Conservation (phyloP, 1,140 invertebrate genomes). For the Riptortus pedestris region DNA sequence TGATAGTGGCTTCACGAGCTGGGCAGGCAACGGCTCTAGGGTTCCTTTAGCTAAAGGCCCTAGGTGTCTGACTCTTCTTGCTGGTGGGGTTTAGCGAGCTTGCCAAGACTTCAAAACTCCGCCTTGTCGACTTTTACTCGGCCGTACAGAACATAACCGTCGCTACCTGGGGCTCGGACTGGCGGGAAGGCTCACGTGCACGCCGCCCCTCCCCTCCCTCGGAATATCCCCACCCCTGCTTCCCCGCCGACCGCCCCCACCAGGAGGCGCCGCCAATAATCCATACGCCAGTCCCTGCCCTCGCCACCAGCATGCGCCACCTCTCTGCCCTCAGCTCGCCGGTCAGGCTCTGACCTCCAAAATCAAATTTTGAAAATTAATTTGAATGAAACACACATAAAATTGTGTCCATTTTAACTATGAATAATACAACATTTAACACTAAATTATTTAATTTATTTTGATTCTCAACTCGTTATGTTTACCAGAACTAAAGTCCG, state of each 20-base stretch:
- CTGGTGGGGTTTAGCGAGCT: not conserved
- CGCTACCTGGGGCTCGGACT: not conserved
- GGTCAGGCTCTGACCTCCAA: no score
- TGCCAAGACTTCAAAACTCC: no score
- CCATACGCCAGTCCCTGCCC: conserved; percentile 6
- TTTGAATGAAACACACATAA: no score
- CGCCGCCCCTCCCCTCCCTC: conserved; percentile 1
- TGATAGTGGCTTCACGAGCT: no score
- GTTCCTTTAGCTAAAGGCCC: not conserved
- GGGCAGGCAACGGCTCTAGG: not conserved
- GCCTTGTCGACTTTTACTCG: no score
- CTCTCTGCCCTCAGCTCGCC: not conserved
- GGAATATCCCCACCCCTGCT: not conserved
- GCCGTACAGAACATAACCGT: not conserved
- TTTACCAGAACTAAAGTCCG: no score
- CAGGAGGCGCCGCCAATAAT: not conserved
- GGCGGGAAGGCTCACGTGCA: conserved; percentile 6
- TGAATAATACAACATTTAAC: no score
- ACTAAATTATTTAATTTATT: no score
- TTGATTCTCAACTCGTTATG: no score
- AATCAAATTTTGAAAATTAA: no score
- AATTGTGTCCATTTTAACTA: no score
- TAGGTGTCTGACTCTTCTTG: not conserved
- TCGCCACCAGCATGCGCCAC: not conserved
- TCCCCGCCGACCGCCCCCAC: not conserved